A percentile compares a stretch with the other conserved stretches of the same genome.
Evolutionary conservation across 2,888 invertebrate species (phyloP).

Genomic region (Tenthredo scrophulariae): DNA sequence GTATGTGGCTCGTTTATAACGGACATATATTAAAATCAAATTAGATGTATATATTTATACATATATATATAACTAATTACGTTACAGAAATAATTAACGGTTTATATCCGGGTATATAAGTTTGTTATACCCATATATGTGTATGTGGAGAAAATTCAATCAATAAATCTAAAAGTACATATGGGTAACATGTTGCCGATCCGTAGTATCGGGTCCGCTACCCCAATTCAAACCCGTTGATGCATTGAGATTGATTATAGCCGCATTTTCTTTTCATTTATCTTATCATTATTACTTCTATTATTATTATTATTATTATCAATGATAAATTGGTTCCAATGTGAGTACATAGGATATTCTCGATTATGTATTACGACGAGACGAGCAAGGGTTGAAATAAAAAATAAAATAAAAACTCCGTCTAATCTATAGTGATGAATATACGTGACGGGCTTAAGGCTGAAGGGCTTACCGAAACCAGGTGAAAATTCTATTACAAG

Average conservation of each 20-base stretch:
- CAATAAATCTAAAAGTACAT: slow-evolving; percentile 22
- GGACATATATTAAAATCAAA: neutral
- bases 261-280: neutral
- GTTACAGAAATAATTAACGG: neutral
- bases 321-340: neutral
- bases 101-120: neutral
- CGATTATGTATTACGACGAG: neutral
- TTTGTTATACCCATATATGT: neutral
- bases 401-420: neutral
- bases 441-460: neutral
- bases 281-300: neutral
- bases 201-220: slow-evolving; percentile 5
- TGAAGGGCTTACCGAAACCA: neutral
- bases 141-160: neutral
- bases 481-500: neutral
- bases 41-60: neutral
- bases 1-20: neutral
- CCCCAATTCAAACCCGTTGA: slow-evolving; percentile 14
- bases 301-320: neutral
- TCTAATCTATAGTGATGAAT: neutral
- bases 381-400: neutral
- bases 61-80: neutral
- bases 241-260: slow-evolving; percentile 47
- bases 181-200: neutral
- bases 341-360: neutral